A percentile compares a stretch with the other conserved stretches of the same genome.
Evolutionary conservation across 2,113 vertebrate species (phyloP).

Genomic region (Rattus norvegicus): GRCr8 NC_086020.1:79965501-79966000

Average conservation of each 20-base stretch:
- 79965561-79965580: not conserved
- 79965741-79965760: not conserved
- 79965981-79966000: not conserved
- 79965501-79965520: not conserved
- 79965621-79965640: not conserved
- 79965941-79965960: not conserved
- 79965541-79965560: not conserved
- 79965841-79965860: not conserved
- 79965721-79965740: not conserved
- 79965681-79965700: not conserved
- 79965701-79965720: not conserved
- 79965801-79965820: not conserved
- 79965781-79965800: not conserved
- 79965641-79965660: not conserved
- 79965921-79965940: not conserved
- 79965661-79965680: not conserved
- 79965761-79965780: not conserved
- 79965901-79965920: not conserved
- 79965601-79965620: not conserved
- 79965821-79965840: not conserved
- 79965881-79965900: not conserved
- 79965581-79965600: not conserved
- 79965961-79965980: not conserved
- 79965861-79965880: not conserved
- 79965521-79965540: not conserved